A percentile compares a stretch with the other conserved stretches of the same genome.
Evolutionary conservation across 2,888 invertebrate genomes (phyloP).

Genomic region (Noctuana brunneofusca): DNA sequence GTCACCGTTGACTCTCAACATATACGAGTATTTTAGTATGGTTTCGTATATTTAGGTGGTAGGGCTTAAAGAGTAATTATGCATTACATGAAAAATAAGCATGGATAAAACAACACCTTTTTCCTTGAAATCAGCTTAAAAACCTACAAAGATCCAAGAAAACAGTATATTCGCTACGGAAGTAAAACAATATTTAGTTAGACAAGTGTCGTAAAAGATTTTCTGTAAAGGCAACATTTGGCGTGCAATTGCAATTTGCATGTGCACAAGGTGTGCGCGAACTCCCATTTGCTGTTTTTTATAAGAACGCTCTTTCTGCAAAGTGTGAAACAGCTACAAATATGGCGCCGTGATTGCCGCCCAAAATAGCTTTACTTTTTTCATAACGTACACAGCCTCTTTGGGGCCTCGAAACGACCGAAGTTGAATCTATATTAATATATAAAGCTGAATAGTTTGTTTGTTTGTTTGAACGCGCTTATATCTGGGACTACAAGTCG

Average conservation of each 20-base stretch:
- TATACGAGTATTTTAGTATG: too few relatives aligned
- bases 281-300: constrained; percentile 23
- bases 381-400: constrained; percentile 68
- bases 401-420: constrained; percentile 46
- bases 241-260: constrained; percentile 27
- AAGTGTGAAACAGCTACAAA: constrained; percentile 55
- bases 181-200: constrained; percentile 4
- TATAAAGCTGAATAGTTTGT: too few relatives aligned
- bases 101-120: too few relatives aligned
- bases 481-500: too few relatives aligned
- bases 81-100: too few relatives aligned
- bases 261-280: constrained; percentile 18
- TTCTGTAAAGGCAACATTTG: constrained; percentile 13
- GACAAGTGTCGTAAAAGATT: constrained; percentile 17
- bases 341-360: constrained; percentile 53
- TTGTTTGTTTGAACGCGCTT: too few relatives aligned
- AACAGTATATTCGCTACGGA: not conserved
- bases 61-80: too few relatives aligned
- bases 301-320: constrained; percentile 19
- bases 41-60: too few relatives aligned
- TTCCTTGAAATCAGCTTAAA: not conserved
- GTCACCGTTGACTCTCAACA: too few relatives aligned
- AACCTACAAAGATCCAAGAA: not conserved
- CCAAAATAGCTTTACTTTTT: constrained; percentile 68
- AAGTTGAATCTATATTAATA: too few relatives aligned